Percentiles rank a stretch among this genome's conserved stretches.
phyloP scores from a whole-genome alignment of 2,888 invertebrate genomes.

The Elmis aenea region DNA sequence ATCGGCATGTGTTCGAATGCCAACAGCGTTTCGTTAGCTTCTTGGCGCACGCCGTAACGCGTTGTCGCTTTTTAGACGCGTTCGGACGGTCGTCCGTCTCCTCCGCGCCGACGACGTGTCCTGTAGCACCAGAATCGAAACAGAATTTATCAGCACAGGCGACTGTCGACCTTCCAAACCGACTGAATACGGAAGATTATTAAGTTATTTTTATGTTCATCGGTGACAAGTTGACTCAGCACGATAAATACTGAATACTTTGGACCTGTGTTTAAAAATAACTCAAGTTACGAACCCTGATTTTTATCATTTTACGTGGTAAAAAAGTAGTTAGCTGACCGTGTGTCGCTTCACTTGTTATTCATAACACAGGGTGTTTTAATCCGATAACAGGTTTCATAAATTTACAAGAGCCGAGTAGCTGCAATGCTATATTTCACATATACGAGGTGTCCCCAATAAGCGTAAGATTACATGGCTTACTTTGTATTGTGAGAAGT shows the following conservation, averaged over 20 bases:
- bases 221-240: slow-evolving; percentile 13
- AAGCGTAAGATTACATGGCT: no score
- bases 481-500: no score
- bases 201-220: not conserved
- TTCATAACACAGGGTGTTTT: no score
- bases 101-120: not conserved
- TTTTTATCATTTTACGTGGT: no score
- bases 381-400: no score
- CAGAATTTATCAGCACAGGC: slow-evolving; percentile 4
- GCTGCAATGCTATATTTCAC: no score
- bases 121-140: slow-evolving; percentile 1
- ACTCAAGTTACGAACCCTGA: slow-evolving; percentile 9
- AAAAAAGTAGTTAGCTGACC: no score
- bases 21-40: slow-evolving; percentile 1
- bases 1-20: slow-evolving; percentile 7
- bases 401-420: no score
- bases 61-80: not conserved
- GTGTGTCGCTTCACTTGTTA: no score
- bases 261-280: slow-evolving; percentile 12
- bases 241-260: slow-evolving; percentile 12
- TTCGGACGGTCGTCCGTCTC: not conserved
- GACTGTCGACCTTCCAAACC: slow-evolving; percentile 1
- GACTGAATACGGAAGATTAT: slow-evolving; percentile 2
- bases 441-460: no score
- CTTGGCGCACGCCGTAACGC: not conserved